Base-by-base conservation (phyloP, 2,888 invertebrate genomes). In the Odontothrips loti region DNA sequence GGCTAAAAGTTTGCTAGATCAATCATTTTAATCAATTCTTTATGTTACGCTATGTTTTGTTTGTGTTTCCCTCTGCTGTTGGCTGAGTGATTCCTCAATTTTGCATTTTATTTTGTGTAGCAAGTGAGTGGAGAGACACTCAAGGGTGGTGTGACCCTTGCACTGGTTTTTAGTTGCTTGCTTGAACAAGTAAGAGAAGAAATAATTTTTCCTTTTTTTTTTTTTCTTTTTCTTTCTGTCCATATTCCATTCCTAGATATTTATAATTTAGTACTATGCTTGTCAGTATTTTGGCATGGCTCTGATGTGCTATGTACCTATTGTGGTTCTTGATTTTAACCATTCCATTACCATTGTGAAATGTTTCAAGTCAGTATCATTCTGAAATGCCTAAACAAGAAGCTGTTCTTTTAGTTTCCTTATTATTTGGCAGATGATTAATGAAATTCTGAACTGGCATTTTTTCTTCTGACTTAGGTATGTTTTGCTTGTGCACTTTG, bases 281-380 rank as follows among this genome's bases (percentile, higher is more conserved):
- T 75, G 1, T 75, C 68, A 75, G 68, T 75, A 75, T 75, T 75
- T 75, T 27, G 23, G 11, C 23, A 23, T 23, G n/a, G 34, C 34
- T 43, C 34, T 43, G 34, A 43, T 43, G 34, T 43, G 34, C 34
- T 43, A 4, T 43, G 34, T 43, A 43, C 34, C 2, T 43, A 43
- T 43, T 43, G 6, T 43, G 12, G 8, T 75, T 75, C 12, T 75
- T 23, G 23, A n/a, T 58, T 75, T 75, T 27, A 27, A 75, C 68
- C 68, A 75, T 75, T 75, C 68, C 68, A 75, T 75, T 75, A 75
- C 27, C 23, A 27, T 27, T 27, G 68, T 75, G n/a, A 75, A 75
- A 1, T 17, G 17, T 58, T 58, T 58, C 58, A 58, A 58, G 17
- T 58, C 58, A 58, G 17, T 43, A 43, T 43, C 34, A 43, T 43